phyloP scores from a whole-genome alignment of 2,888 invertebrate species.

The Platynereis dumerilii region DNA sequence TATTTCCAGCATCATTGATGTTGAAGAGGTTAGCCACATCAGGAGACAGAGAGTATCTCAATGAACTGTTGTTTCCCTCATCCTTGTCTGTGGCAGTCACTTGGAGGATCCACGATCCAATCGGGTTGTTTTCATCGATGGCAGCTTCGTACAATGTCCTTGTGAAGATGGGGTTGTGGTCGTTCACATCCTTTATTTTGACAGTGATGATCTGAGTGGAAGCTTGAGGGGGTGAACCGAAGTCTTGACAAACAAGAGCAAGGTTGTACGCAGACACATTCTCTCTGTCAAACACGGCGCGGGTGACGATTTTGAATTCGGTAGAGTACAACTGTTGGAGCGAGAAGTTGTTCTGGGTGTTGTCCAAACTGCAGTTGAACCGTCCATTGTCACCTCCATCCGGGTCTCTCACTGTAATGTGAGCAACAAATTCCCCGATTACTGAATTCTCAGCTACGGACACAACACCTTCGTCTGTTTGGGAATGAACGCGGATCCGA shows the following conservation, averaged over 20 bases:
- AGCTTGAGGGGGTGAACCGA: slow-evolving; percentile 85
- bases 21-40: slow-evolving; percentile 74
- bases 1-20: slow-evolving; percentile 21
- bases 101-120: slow-evolving; percentile 57
- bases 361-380: slow-evolving; percentile 23
- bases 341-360: slow-evolving; percentile 10
- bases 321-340: slow-evolving; percentile 26
- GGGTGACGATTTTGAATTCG: slow-evolving; percentile 27
- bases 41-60: slow-evolving; percentile 41
- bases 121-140: slow-evolving; percentile 66
- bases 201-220: slow-evolving; percentile 87
- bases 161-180: slow-evolving; percentile 92
- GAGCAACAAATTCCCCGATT: slow-evolving; percentile 24
- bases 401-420: slow-evolving; percentile 26
- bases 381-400: slow-evolving; percentile 28
- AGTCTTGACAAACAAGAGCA: slow-evolving; percentile 86
- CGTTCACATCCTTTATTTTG: slow-evolving; percentile 83
- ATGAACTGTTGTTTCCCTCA: slow-evolving; percentile 41
- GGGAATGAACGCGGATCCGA: slow-evolving; percentile 11
- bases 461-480: neutral
- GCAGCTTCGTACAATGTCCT: slow-evolving; percentile 79
- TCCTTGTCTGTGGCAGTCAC: slow-evolving; percentile 56
- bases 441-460: slow-evolving; percentile 73
- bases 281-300: slow-evolving; percentile 26
- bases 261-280: slow-evolving; percentile 73